phyloP scores from a whole-genome alignment of 1,140 invertebrate species.

The Trachelipus rathkii region DNA sequence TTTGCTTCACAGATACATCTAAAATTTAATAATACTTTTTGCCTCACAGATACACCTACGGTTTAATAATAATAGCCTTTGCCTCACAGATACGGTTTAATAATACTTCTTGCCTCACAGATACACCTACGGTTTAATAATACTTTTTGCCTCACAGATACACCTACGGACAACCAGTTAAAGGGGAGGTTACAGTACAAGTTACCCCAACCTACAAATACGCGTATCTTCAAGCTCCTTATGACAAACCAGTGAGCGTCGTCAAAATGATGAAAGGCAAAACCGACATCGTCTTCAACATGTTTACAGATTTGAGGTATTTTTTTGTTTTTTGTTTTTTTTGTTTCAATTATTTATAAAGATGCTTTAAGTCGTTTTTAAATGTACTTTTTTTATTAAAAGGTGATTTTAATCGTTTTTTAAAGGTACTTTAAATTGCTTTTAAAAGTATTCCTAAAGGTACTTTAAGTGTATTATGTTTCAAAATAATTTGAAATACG shows the following conservation, averaged over 20 bases:
- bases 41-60: slow-evolving; percentile 66
- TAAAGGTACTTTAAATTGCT: no score
- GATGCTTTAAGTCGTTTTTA: no score
- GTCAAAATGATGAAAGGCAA: slow-evolving; percentile 74
- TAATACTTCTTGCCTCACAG: slow-evolving; percentile 13
- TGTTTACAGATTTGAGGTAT: slow-evolving; percentile 62
- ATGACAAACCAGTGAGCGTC: slow-evolving; percentile 67
- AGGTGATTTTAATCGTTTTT: no score
- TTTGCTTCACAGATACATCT: slow-evolving; percentile 27
- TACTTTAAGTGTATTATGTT: no score
- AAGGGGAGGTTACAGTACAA: slow-evolving; percentile 59
- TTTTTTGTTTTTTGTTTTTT: no score
- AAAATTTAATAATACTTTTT: no score
- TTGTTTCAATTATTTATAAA: no score
- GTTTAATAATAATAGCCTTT: slow-evolving; percentile 46
- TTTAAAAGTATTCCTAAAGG: no score
- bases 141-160: slow-evolving; percentile 56
- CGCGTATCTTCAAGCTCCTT: slow-evolving; percentile 71
- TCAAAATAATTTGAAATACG: no score
- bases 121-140: no score
- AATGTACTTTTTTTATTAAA: no score
- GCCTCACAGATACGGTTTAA: background rate
- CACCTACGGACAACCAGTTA: slow-evolving; percentile 75
- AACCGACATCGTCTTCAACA: slow-evolving; percentile 69
- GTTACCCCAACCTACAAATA: slow-evolving; percentile 61